These are phyloP conservation scores for Drosophila nannoptera DNA, from an alignment of 1,140 invertebrate species.

Conservation along the genomic window DNA sequence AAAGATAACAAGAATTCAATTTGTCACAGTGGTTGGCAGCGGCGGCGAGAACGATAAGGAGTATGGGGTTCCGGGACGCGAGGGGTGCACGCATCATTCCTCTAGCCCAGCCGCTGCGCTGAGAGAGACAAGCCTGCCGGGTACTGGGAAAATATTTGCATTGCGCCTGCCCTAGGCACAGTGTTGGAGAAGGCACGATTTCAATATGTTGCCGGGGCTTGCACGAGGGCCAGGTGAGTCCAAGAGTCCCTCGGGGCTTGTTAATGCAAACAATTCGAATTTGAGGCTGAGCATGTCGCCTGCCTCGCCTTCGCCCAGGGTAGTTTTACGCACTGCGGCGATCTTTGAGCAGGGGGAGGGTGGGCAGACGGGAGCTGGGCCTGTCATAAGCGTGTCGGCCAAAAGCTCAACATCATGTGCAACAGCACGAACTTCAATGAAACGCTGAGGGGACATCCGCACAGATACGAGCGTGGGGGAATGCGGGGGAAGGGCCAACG, in stretches of 20 bases:
- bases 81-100: not conserved
- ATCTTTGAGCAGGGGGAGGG: not conserved
- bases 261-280: conserved; percentile 77
- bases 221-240: conserved; percentile 31
- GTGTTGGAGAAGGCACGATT: not conserved
- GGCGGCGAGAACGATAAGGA: conserved; percentile 7
- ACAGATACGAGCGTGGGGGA: too few relatives aligned
- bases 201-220: too few relatives aligned
- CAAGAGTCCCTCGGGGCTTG: conserved; percentile 66
- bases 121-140: conserved; percentile 39
- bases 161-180: conserved; percentile 45
- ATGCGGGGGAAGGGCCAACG: not conserved
- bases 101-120: not conserved
- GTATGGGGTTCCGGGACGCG: not conserved
- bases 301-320: conserved; percentile 35
- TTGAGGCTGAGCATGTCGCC: conserved; percentile 23
- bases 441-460: not conserved
- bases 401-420: conserved; percentile 63
- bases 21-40: conserved; percentile 71
- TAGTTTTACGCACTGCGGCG: conserved; percentile 43
- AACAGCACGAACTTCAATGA: conserved; percentile 54
- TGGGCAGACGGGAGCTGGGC: not conserved
- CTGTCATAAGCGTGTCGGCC: not conserved
- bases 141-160: conserved; percentile 63
- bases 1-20: conserved; percentile 78